Evolutionary conservation across 2,888 invertebrate species (phyloP), one percentile per base, ranked within the genome.

Genomic region (Macaria notata): DNA sequence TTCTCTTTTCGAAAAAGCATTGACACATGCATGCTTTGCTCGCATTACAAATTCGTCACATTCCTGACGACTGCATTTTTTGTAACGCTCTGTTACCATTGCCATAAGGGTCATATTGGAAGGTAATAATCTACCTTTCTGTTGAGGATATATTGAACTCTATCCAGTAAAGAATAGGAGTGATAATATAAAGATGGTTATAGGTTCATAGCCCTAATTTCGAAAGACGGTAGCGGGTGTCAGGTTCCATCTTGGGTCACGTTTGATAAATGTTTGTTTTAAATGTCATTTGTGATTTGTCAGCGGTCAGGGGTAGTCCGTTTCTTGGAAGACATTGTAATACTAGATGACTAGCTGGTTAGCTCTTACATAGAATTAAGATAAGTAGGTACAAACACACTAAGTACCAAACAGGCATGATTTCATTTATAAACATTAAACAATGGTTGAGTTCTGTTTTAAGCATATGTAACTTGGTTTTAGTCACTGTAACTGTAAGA

Each of bases 11-110:
- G 75, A 76, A 73, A 41, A 80, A 76, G 69, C 78, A 77, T 79
- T 80, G 79, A 80, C 82, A 75, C 71, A 66, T 70, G 72, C 78
- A 69, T 74, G 71, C 76, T 74, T 79, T 78, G 74, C 72, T 81
- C 82, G 70, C 73, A 71, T 86, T 85, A 81, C 84, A 72, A 79
- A 83, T 84, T 81, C 76, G 82, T 80, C 76, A 79, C 82, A 82
- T 81, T 66, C 63, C 63, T 46, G 33, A 36, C 33, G 33, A 36
- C 33, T 36, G 7, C 7, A 4, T 36, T 36, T 36, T 36, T 36
- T 36, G 4, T 36, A 36, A 19, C 19, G 33, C 71, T 64, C 55
- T 79, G 75, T 56, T 0, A n/a, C 0, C 9, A 9, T 45, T 38
- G 31, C 0, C 0, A 59, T 74, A 76, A 69, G 65, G 33, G 33